Percentiles rank a stretch among this genome's conserved stretches.
phyloP scores from a whole-genome alignment of 2,113 vertebrate species.

The Hippocampus barbouri region DNA sequence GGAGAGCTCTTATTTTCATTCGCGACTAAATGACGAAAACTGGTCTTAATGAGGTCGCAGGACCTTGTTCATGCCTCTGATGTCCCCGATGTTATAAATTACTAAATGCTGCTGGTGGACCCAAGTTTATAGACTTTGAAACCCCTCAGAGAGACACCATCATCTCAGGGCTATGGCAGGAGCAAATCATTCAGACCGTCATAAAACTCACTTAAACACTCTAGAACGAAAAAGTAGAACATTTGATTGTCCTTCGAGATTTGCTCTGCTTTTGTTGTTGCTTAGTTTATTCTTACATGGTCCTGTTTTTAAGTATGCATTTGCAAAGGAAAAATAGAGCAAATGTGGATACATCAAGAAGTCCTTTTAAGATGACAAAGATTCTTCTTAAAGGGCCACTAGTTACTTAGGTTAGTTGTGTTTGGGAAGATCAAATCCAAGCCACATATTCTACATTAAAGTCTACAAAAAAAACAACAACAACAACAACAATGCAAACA shows the following conservation, averaged over 20 bases:
- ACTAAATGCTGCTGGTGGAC: conserved; percentile 60
- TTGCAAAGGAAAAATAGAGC: conserved; percentile 44
- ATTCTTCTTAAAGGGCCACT: conserved; percentile 20
- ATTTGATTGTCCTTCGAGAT: conserved; percentile 38
- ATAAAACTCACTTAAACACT: conserved; percentile 52
- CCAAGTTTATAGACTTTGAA: conserved; percentile 50
- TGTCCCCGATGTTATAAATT: conserved; percentile 69
- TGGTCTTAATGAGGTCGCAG: conserved; percentile 68
- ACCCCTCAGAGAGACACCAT: conserved; percentile 60
- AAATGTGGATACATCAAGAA: conserved; percentile 46
- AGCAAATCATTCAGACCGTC: conserved; percentile 61
- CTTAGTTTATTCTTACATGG: conserved; percentile 29
- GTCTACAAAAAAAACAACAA: not conserved
- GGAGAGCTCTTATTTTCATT: conserved; percentile 63
- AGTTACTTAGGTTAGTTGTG: conserved; percentile 13
- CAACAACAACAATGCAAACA: conserved; percentile 22
- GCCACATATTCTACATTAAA: not conserved
- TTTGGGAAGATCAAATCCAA: conserved; percentile 17
- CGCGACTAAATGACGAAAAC: conserved; percentile 59
- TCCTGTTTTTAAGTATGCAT: conserved; percentile 20
- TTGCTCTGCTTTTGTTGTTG: conserved; percentile 41
- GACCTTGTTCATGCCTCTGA: conserved; percentile 66
- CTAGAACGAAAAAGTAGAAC: conserved; percentile 61
- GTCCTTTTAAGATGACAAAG: conserved; percentile 19
- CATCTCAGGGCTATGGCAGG: conserved; percentile 55